A percentile compares a stretch with the other conserved stretches of the same genome.
These are phyloP conservation scores for Ostrea edulis DNA, from an alignment of 1,140 invertebrate species.

Conservation along the genomic window DNA sequence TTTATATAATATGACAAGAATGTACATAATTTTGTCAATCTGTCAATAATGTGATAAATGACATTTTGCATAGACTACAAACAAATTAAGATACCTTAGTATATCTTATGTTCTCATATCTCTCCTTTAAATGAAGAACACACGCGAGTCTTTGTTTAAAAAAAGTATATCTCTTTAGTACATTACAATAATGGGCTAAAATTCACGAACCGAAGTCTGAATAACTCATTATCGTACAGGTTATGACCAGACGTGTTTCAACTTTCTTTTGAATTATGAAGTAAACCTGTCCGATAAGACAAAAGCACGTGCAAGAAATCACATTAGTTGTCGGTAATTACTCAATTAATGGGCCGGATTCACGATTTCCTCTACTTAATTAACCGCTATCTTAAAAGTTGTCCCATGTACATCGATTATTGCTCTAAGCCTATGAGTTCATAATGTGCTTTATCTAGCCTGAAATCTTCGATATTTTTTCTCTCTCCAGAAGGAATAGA, in stretches of 20 bases:
- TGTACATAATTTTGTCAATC: no score
- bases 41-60: no score
- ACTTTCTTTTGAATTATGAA: conserved; percentile 34
- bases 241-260: background rate
- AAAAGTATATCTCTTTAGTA: background rate
- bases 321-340: conserved; percentile 17
- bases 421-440: background rate
- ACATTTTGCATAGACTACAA: no score
- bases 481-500: no score
- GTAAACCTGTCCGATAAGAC: conserved; percentile 10
- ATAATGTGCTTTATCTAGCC: background rate
- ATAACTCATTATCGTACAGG: background rate
- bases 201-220: background rate
- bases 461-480: background rate
- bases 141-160: background rate
- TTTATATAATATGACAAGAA: no score
- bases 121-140: background rate
- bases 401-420: background rate
- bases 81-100: no score
- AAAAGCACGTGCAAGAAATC: background rate
- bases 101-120: background rate
- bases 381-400: conserved; percentile 10
- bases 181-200: background rate
- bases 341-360: background rate
- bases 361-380: conserved; percentile 7